These are phyloP conservation scores for Druceiella hillmani DNA, from an alignment of 2,888 invertebrate species.

Conservation along the genomic window DNA sequence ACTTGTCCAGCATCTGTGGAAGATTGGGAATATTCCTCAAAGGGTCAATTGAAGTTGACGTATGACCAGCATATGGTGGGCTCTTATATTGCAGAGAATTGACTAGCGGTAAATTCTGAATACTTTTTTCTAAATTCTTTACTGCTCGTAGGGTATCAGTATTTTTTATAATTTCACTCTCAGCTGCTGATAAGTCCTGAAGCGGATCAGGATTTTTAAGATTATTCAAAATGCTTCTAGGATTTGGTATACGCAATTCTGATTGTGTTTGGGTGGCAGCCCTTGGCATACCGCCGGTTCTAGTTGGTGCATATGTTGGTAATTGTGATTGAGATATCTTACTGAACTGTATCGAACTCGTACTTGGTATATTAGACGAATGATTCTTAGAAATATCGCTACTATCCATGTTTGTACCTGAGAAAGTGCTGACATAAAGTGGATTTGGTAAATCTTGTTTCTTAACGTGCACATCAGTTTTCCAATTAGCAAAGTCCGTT, in stretches of 20 bases:
- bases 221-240: conserved; percentile 34
- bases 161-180: conserved; percentile 33
- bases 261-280: conserved; percentile 33
- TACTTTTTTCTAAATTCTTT: conserved; percentile 38
- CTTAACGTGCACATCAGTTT: neutral
- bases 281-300: conserved; percentile 21
- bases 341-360: conserved; percentile 3
- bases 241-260: conserved; percentile 44
- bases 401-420: too few relatives aligned
- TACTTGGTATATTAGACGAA: too few relatives aligned
- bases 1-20: conserved; percentile 57
- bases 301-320: conserved; percentile 31
- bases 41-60: conserved; percentile 46
- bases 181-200: conserved; percentile 29
- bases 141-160: conserved; percentile 33
- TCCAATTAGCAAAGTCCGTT: conserved; percentile 45
- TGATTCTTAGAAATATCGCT: too few relatives aligned
- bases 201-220: conserved; percentile 35
- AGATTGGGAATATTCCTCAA: conserved; percentile 52
- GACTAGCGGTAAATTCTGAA: conserved; percentile 39
- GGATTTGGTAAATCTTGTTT: neutral
- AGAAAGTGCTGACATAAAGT: too few relatives aligned
- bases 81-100: conserved; percentile 40
- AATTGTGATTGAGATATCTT: conserved; percentile 17
- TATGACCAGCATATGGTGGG: conserved; percentile 37